phyloP scores from a whole-genome alignment of 2,888 invertebrate genomes.

The Sinotaia quadrata region DNA sequence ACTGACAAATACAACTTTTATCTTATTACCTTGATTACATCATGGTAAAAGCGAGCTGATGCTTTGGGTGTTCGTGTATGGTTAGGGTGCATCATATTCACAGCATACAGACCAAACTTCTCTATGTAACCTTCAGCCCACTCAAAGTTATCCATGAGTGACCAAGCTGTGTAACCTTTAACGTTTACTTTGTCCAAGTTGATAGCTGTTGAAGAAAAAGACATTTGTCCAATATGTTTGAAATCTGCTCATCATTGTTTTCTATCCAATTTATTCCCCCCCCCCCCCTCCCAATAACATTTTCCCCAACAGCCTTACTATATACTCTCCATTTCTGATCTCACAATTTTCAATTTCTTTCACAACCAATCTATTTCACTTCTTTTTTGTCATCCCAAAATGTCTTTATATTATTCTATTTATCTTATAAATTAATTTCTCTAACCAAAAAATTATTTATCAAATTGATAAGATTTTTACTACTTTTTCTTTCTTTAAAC shows the following conservation, averaged over 20 bases:
- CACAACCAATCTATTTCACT: no score
- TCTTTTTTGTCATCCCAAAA: no score
- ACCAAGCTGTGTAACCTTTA: constrained; percentile 84
- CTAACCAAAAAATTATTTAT: no score
- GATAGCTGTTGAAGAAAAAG: constrained; percentile 38
- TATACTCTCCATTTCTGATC: no score
- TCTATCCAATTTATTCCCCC: background rate
- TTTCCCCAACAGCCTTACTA: no score
- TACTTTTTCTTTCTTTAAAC: no score
- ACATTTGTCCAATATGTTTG: no score
- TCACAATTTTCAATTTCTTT: no score
- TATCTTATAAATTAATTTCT: no score
- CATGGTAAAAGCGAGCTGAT: constrained; percentile 72
- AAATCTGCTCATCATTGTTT: background rate
- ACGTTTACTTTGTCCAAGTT: constrained; percentile 64
- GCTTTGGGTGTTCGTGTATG: constrained; percentile 80
- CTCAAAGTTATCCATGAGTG: constrained; percentile 87
- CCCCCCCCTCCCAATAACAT: background rate
- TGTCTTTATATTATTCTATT: no score
- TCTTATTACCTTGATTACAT: constrained; percentile 40
- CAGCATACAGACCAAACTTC: constrained; percentile 80
- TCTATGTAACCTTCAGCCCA: constrained; percentile 84
- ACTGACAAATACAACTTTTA: no score
- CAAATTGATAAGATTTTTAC: no score
- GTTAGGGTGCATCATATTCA: constrained; percentile 80